Evolutionary conservation across 2,113 vertebrate genomes (phyloP).

Genomic region (Deroptyus accipitrinus): DNA sequence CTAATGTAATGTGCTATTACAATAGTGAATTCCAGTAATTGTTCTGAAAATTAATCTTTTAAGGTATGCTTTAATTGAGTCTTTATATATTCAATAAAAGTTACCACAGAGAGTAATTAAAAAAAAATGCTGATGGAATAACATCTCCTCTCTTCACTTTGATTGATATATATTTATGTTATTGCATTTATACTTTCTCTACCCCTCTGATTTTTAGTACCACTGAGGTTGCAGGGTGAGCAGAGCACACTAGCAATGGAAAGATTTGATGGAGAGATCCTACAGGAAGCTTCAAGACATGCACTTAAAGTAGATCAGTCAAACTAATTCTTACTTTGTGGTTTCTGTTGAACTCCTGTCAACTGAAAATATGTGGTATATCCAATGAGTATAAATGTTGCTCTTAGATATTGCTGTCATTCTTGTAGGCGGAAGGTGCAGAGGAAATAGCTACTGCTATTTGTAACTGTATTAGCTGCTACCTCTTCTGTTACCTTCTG

Average conservation of each 20-base stretch:
- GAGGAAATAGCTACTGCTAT: not conserved
- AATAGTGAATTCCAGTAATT: not conserved
- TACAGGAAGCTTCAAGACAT: not conserved
- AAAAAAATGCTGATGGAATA: not conserved
- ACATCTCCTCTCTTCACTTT: not conserved
- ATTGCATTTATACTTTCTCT: not conserved
- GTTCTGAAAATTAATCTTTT: not conserved
- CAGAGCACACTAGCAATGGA: not conserved
- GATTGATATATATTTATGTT: not conserved
- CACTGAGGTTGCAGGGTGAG: not conserved
- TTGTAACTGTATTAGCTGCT: not conserved
- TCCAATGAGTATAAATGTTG: not conserved
- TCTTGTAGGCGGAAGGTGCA: not conserved
- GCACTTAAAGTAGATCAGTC: not conserved
- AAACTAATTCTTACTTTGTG: not conserved
- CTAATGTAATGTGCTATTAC: not conserved
- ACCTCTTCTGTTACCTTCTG: not conserved
- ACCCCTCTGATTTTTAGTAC: not conserved
- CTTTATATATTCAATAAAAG: not conserved
- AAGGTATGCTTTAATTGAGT: not conserved
- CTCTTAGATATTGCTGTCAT: not conserved
- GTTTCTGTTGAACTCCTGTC: not conserved
- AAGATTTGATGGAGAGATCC: not conserved
- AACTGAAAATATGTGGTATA: not conserved
- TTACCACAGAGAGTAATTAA: not conserved